Evolutionary conservation across 2,888 invertebrate genomes (phyloP).

Genomic region (Diadromus collaris): DNA sequence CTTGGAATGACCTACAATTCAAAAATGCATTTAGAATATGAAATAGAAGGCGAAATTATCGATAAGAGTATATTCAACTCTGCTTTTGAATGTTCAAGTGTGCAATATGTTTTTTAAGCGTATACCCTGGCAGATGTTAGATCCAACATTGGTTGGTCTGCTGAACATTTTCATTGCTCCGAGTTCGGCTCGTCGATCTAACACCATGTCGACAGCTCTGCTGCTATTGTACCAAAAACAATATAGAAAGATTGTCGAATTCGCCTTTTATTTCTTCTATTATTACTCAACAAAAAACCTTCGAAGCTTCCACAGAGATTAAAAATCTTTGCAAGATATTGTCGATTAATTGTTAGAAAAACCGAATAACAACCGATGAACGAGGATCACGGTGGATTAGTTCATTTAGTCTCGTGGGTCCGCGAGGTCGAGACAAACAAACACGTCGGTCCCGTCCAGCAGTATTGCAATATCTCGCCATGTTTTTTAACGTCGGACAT

Average conservation of each 20-base stretch:
- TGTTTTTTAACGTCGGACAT: conserved; percentile 53
- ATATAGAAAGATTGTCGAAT: not conserved
- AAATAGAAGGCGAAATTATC: conserved; percentile 13
- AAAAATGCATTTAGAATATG: not conserved
- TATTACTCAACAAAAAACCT: not conserved
- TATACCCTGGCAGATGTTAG: not conserved
- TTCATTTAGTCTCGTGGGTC: conserved; percentile 38
- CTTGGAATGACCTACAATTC: not conserved
- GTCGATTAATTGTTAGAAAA: not conserved
- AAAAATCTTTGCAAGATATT: conserved; percentile 16
- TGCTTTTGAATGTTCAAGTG: conserved; percentile 23
- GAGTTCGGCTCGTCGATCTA: not conserved
- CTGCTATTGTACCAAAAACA: not conserved
- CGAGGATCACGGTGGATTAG: conserved; percentile 3
- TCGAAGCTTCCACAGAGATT: conserved; percentile 1
- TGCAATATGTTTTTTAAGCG: not conserved
- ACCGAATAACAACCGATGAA: not conserved
- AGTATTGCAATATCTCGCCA: conserved; percentile 45
- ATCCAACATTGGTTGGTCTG: not conserved
- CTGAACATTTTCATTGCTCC: not conserved
- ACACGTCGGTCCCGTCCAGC: conserved; percentile 57
- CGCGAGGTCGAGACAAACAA: conserved; percentile 33
- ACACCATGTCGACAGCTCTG: not conserved
- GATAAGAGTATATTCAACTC: conserved; percentile 27
- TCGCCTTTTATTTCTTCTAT: conserved; percentile 17